phyloP scores from a whole-genome alignment of 2,888 invertebrate species.

The Nephrocerus scutellatus region DNA sequence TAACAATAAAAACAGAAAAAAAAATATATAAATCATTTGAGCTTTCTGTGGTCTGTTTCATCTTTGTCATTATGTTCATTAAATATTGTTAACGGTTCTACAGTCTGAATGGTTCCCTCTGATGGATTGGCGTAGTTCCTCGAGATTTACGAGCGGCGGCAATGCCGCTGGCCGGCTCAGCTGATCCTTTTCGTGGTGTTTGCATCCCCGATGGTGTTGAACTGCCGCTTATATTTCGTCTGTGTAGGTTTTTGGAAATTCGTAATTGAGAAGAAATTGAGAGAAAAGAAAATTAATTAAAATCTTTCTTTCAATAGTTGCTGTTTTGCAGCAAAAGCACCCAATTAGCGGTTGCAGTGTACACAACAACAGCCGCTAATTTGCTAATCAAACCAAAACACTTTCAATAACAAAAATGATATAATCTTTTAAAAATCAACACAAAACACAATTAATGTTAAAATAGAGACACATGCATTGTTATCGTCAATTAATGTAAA shows the following conservation, averaged over 20 bases:
- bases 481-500: too few relatives aligned
- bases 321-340: too few relatives aligned
- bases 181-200: conserved; percentile 45
- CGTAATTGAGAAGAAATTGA: conserved; percentile 2
- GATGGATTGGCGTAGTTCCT: conserved; percentile 46
- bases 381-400: too few relatives aligned
- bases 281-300: too few relatives aligned
- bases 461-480: conserved; percentile 6
- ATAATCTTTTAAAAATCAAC: conserved; percentile 1
- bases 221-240: conserved; percentile 46
- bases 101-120: conserved; percentile 68
- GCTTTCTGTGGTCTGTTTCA: conserved; percentile 28
- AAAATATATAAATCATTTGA: conserved; percentile 30
- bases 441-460: conserved; percentile 1
- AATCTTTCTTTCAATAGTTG: too few relatives aligned
- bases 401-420: conserved; percentile 4
- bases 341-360: too few relatives aligned
- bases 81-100: conserved; percentile 45
- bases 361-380: too few relatives aligned
- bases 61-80: conserved; percentile 12
- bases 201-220: conserved; percentile 48
- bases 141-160: conserved; percentile 42
- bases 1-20: conserved; percentile 10
- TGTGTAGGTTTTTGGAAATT: conserved; percentile 17
- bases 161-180: conserved; percentile 41